Percentiles rank a stretch among this genome's conserved stretches.
Evolutionary conservation across 2,888 invertebrate genomes (phyloP).

Genomic region (Tanypteryx hageni): DNA sequence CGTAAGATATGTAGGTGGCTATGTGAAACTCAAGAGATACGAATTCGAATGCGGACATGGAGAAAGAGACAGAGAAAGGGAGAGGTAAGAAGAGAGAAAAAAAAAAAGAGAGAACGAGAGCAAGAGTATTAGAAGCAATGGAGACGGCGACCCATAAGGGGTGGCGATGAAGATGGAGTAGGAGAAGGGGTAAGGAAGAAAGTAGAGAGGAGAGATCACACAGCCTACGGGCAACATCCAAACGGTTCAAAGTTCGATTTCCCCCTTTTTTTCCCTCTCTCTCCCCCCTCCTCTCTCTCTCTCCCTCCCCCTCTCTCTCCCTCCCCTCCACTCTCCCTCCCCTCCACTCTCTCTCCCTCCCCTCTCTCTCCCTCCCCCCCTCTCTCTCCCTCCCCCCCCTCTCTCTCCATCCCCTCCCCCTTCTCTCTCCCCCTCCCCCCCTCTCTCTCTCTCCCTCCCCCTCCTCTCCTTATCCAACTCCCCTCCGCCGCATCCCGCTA

Average conservation of each 20-base stretch:
- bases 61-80: not conserved
- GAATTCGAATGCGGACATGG: not conserved
- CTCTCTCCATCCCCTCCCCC: too few relatives aligned
- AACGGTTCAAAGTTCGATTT: slow-evolving; percentile 28
- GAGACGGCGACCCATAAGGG: too few relatives aligned
- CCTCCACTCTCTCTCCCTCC: not conserved
- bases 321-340: not conserved
- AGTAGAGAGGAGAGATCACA: not conserved
- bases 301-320: not conserved
- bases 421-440: too few relatives aligned
- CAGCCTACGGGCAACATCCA: not conserved
- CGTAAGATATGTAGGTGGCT: not conserved
- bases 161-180: too few relatives aligned
- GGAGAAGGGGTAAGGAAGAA: not conserved
- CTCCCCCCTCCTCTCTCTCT: not conserved
- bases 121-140: too few relatives aligned
- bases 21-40: not conserved
- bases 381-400: not conserved
- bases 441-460: not conserved
- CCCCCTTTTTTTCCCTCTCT: not conserved
- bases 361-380: not conserved
- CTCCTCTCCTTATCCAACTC: not conserved
- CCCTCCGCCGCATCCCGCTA: too few relatives aligned
- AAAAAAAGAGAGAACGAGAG: too few relatives aligned
- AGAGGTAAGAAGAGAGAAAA: too few relatives aligned